A percentile compares a stretch with the other conserved stretches of the same genome.
phyloP scores from a whole-genome alignment of 2,113 vertebrate species.

The Zosterops borbonicus region DNA sequence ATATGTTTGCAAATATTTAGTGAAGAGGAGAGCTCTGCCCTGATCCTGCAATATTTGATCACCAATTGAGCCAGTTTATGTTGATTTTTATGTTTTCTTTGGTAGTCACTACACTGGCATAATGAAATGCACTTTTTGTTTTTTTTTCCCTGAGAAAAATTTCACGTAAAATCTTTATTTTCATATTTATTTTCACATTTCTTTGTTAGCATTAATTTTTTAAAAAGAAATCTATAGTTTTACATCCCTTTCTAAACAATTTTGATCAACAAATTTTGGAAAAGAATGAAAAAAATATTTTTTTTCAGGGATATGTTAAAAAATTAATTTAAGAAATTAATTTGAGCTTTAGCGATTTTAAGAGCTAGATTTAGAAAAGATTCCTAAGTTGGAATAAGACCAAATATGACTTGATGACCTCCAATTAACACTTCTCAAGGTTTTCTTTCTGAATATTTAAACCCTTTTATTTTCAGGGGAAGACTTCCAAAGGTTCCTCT shows the following conservation, averaged over 20 bases:
- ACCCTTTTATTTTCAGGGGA: not conserved
- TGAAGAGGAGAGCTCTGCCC: not conserved
- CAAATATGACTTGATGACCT: not conserved
- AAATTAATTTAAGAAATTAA: not conserved
- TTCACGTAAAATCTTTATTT: not conserved
- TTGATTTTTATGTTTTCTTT: not conserved
- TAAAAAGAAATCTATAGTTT: accelerated
- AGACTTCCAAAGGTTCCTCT: not conserved
- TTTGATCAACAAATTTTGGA: not conserved
- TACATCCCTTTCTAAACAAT: not conserved
- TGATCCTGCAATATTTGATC: not conserved
- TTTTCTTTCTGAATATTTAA: not conserved
- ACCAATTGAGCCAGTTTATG: not conserved
- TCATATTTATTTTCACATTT: not conserved
- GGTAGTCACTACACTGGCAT: not conserved
- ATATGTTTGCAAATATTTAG: not conserved
- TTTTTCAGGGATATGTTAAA: not conserved
- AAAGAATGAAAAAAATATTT: not conserved
- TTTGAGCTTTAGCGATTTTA: not conserved
- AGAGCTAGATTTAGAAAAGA: not conserved
- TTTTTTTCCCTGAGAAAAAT: not conserved
- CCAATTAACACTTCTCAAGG: not conserved
- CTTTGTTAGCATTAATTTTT: not conserved
- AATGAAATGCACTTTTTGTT: not conserved
- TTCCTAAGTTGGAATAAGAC: not conserved